Conservation (phyloP, 2,888 invertebrate genomes). For the Ceratothoa steindachneri region DNA sequence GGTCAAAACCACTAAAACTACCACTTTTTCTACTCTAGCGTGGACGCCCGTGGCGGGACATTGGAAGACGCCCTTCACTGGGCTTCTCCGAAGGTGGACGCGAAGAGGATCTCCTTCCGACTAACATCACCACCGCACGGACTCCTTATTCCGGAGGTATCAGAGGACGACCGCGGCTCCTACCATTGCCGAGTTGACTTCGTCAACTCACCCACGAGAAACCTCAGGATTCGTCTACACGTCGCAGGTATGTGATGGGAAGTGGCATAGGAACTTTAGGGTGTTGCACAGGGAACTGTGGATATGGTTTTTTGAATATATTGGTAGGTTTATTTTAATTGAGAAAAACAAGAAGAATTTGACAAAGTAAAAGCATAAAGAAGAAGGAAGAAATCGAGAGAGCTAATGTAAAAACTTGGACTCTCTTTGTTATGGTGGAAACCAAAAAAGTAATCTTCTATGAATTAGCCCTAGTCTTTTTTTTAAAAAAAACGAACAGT, state of each 20-base stretch:
- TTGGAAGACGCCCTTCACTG: not conserved
- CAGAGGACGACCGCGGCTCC: constrained; percentile 14
- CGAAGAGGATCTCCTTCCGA: not conserved
- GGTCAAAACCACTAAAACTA: too few relatives aligned
- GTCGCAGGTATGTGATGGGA: constrained; percentile 26
- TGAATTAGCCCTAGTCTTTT: too few relatives aligned
- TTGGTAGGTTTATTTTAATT: not conserved
- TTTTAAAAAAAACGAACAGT: too few relatives aligned
- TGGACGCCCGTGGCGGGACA: not conserved
- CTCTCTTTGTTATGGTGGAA: too few relatives aligned
- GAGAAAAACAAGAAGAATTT: not conserved
- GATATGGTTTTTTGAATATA: not conserved
- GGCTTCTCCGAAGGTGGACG: not conserved
- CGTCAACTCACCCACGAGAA: constrained; percentile 29
- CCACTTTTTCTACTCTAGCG: too few relatives aligned
- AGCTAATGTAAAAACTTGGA: too few relatives aligned
- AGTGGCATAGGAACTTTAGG: not conserved
- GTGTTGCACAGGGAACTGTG: not conserved
- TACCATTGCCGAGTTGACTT: constrained; percentile 37
- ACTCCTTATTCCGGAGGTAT: not conserved
- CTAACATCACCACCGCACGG: not conserved
- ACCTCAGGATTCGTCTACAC: constrained; percentile 17
- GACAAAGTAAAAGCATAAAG: too few relatives aligned
- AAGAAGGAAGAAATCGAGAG: too few relatives aligned
- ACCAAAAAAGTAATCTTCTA: too few relatives aligned